Conservation (phyloP, 1,140 invertebrate species). For the Vanessa atalanta region DNA sequence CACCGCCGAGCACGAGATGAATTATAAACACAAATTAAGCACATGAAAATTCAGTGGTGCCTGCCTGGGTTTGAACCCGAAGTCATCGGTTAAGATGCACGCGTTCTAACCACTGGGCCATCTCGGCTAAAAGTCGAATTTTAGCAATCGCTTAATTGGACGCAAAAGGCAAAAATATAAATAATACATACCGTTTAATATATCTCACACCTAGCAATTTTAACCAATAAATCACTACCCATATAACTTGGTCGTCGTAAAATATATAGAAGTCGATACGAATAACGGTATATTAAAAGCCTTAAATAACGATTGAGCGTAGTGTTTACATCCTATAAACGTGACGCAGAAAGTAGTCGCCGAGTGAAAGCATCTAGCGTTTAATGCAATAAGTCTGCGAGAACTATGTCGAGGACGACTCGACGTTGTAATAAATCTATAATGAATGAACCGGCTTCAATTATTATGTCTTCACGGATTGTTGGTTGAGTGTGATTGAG, state of each 20-base stretch:
- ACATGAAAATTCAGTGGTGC: too few relatives aligned
- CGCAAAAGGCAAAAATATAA: too few relatives aligned
- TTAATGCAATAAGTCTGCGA: slow-evolving; percentile 67
- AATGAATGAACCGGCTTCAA: slow-evolving; percentile 51
- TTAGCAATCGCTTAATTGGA: too few relatives aligned
- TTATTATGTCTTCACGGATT: slow-evolving; percentile 21
- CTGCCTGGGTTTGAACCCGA: too few relatives aligned
- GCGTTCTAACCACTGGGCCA: too few relatives aligned
- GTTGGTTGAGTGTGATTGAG: not conserved
- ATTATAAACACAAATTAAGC: too few relatives aligned
- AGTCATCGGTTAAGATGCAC: too few relatives aligned
- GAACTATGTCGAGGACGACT: slow-evolving; percentile 68
- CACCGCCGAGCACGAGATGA: too few relatives aligned
- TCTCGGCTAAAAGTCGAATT: too few relatives aligned
- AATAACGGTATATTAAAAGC: not conserved
- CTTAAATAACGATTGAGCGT: slow-evolving; percentile 7
- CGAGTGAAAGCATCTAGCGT: slow-evolving; percentile 75
- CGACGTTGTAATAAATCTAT: slow-evolving; percentile 48
- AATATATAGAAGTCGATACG: not conserved
- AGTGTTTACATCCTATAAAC: slow-evolving; percentile 63
- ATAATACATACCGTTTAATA: not conserved
- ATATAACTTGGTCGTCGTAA: not conserved
- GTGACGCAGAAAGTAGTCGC: slow-evolving; percentile 72
- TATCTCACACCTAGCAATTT: not conserved
- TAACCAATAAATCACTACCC: not conserved